Conservation (phyloP, 2,113 vertebrate genomes). For the rabbit (Oryctolagus cuniculus) region DNA sequence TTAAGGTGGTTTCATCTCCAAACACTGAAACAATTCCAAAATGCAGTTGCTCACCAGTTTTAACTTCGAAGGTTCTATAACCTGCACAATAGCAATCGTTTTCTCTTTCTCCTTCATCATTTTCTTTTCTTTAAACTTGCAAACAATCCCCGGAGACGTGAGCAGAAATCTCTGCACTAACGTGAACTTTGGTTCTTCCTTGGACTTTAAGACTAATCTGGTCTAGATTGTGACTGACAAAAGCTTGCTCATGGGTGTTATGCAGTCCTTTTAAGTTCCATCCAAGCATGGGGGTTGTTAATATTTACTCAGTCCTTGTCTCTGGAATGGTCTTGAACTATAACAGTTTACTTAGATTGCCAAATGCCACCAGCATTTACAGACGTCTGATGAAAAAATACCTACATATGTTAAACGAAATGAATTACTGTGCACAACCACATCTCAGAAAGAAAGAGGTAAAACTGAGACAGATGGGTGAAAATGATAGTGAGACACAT, state of each 20-base stretch:
- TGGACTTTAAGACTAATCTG: slow-evolving; percentile 94
- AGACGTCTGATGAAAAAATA: slow-evolving; percentile 75
- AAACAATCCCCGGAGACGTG: slow-evolving; percentile 73
- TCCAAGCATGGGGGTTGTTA: slow-evolving; percentile 86
- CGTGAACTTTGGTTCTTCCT: slow-evolving; percentile 94
- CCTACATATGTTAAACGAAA: slow-evolving; percentile 34
- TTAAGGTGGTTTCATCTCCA: slow-evolving; percentile 60
- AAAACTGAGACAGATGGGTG: neutral
- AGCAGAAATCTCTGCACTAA: slow-evolving; percentile 81
- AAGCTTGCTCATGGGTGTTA: slow-evolving; percentile 85
- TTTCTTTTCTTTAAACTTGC: slow-evolving; percentile 78
- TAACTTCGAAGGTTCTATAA: slow-evolving; percentile 87
- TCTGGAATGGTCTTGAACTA: slow-evolving; percentile 85
- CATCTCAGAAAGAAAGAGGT: slow-evolving; percentile 35
- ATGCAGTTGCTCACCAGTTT: slow-evolving; percentile 88
- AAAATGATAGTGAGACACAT: slow-evolving; percentile 3
- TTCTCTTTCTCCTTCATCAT: slow-evolving; percentile 88
- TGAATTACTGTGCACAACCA: slow-evolving; percentile 30
- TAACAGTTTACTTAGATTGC: slow-evolving; percentile 78
- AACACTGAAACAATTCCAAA: slow-evolving; percentile 77
- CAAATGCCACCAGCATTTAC: slow-evolving; percentile 76
- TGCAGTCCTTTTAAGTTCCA: slow-evolving; percentile 85
- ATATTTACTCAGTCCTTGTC: slow-evolving; percentile 86
- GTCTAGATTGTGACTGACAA: slow-evolving; percentile 88
- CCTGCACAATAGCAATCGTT: slow-evolving; percentile 84